Conservation (phyloP, 1,140 invertebrate genomes). For the Asobara japonica region DNA sequence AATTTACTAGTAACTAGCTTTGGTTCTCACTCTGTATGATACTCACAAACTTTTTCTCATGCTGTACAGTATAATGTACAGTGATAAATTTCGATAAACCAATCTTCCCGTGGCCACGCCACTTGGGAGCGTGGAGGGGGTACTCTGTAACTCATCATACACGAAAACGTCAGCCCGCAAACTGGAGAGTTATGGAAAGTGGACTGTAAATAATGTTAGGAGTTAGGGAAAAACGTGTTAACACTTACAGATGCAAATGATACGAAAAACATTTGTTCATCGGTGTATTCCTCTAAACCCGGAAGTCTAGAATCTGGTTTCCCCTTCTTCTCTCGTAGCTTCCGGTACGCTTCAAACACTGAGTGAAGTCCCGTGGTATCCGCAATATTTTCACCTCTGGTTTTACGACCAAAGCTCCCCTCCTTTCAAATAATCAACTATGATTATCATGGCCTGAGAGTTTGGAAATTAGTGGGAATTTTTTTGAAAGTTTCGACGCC, state of each 20-base stretch:
- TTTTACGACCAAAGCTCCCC: background rate
- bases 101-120: too few relatives aligned
- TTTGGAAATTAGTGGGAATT: too few relatives aligned
- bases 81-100: too few relatives aligned
- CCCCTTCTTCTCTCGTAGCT: constrained; percentile 24
- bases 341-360: constrained; percentile 37
- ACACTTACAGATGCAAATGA: constrained; percentile 63
- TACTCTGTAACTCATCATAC: too few relatives aligned
- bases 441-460: background rate
- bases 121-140: too few relatives aligned
- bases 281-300: constrained; percentile 64
- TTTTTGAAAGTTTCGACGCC: too few relatives aligned
- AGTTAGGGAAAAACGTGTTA: background rate
- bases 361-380: constrained; percentile 68
- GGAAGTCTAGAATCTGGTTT: constrained; percentile 45
- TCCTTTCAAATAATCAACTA: background rate
- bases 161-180: too few relatives aligned
- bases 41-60: too few relatives aligned
- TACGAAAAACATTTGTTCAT: constrained; percentile 60
- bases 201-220: background rate
- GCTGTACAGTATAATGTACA: too few relatives aligned
- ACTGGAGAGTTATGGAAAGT: background rate
- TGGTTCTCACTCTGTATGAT: too few relatives aligned
- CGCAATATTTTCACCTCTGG: constrained; percentile 48
- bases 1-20: too few relatives aligned